phyloP scores from a whole-genome alignment of 2,113 vertebrate species.

The Arizona elegans region DNA sequence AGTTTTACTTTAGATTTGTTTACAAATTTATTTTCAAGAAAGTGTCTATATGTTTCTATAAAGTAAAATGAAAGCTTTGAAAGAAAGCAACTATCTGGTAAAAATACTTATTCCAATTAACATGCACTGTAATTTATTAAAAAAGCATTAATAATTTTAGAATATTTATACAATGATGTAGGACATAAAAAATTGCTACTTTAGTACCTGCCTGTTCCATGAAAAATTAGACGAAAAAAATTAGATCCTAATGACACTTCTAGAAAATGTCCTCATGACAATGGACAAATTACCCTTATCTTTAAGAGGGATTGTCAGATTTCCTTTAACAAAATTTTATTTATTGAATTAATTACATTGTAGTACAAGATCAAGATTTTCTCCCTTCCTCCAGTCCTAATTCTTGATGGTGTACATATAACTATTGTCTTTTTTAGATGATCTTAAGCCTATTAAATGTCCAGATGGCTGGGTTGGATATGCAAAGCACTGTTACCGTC shows the following conservation, averaged over 20 bases:
- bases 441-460: constrained; percentile 73
- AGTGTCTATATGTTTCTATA: neutral
- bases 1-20: neutral
- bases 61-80: neutral
- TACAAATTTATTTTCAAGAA: neutral
- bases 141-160: neutral
- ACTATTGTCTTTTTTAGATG: constrained; percentile 62
- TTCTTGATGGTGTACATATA: neutral
- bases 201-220: neutral
- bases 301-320: neutral
- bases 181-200: neutral
- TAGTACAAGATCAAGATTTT: neutral
- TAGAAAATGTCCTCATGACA: neutral
- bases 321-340: neutral
- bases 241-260: neutral
- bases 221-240: neutral
- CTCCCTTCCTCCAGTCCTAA: neutral
- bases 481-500: constrained; percentile 82
- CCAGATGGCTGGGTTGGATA: constrained; percentile 83
- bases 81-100: neutral
- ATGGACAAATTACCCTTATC: neutral
- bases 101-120: neutral
- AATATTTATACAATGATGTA: neutral
- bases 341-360: neutral
- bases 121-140: neutral